Evolutionary conservation across 2,113 vertebrate species (phyloP).

Genomic region (Patagioenas fasciata): DNA sequence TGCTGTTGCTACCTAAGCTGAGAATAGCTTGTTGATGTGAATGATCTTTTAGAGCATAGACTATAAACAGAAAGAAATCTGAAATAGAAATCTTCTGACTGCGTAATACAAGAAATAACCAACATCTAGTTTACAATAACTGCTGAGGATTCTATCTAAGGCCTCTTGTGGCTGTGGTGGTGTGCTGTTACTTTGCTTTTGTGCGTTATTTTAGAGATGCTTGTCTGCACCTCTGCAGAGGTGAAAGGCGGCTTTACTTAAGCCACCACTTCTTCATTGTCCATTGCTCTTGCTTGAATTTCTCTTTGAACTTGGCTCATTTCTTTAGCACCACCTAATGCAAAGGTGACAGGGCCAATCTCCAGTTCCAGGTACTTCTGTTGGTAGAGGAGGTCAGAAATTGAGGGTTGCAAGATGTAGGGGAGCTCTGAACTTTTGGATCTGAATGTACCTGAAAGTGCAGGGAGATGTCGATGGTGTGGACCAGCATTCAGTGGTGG

Average conservation of each 20-base stretch:
- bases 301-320: background rate
- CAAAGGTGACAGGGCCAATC: background rate
- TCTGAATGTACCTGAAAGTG: background rate
- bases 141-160: background rate
- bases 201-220: background rate
- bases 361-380: background rate
- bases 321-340: background rate
- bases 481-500: background rate
- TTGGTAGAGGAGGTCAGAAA: background rate
- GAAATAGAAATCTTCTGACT: conserved; percentile 54
- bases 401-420: background rate
- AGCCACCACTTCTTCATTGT: background rate
- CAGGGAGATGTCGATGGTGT: background rate
- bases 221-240: background rate
- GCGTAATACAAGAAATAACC: conserved; percentile 33
- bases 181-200: background rate
- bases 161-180: background rate
- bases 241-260: background rate
- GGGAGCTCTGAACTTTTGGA: background rate
- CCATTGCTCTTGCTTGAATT: background rate
- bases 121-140: background rate
- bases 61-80: conserved; percentile 33
- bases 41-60: background rate
- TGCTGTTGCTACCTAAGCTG: conserved; percentile 7
- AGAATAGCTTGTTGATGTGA: conserved; percentile 35